Base-by-base conservation (phyloP, 2,797 vertebrate genomes). In the Neopelma chrysocephalum region DNA sequence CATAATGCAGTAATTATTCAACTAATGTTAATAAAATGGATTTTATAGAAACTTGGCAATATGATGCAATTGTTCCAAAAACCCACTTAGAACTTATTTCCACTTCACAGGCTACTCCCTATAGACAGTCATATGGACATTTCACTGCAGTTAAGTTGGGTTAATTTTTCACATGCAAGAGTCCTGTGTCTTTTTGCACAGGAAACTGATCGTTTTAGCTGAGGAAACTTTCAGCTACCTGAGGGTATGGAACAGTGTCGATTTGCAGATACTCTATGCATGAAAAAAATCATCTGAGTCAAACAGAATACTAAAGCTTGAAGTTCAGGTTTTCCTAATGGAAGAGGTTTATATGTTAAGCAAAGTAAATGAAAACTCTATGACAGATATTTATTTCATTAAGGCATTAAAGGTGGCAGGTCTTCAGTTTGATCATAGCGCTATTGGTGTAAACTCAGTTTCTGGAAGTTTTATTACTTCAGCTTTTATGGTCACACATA, bases 41-140 rank as follows among this genome's bases (percentile, higher is more conserved):
- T 79, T 80, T 90, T 95, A 82, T 18, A 82, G 85, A 95, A 96
- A 80, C 60, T 89, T 96, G 78, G 72, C 72, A 93, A 87, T 45
- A 76, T 60, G 62, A 87, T 78, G 80, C 62, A 93, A 65, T 65
- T 80, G 34, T 72, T 94, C 34, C 72, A 79, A 93, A 96, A 94
- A 79, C 8, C 48, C 78, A 61, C 76, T 88, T 70, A 91, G 68
- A 90, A 62, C 91, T 94, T 94, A 93, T 96, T 96, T 96, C 89
- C 82, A 80, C 60, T 78, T 88, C 86, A 90, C 54, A 89, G 81
- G 32, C 65, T 50, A 36, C 51, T 75, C 69, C 15, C 17, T 34
- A 23, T 2, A 61, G 50, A 73, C 56, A 45, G 54, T 71, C 45
- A 56, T 68, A 56, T 4, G 15, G 32, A 75, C 88, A 50, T 70